Base-by-base conservation (phyloP, 2,888 invertebrate genomes). In the Drosophila pullipes region DNA sequence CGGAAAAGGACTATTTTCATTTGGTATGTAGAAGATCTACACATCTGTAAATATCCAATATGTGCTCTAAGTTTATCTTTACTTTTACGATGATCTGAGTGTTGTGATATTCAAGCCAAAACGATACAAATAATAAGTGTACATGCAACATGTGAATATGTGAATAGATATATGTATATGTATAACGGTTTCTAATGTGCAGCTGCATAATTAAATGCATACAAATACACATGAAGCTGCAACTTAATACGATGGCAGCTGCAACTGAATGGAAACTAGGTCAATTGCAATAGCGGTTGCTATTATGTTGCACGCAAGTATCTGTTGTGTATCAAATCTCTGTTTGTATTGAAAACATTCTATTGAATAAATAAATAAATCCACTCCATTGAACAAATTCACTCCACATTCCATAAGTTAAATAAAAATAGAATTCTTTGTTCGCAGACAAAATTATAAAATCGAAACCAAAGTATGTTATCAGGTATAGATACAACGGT, bases 1-100 rank as follows among this genome's bases (percentile, higher is more conserved):
- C 85, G 62, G 85, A 85, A 69, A 85, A 85, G 85, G 85, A 85
- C n/a, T 85, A 71, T 55, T 76, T 78, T 65, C 76, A 86, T 41
- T 69, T 86, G 86, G 89, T 89, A 89, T 28, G 86, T 83, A 84
- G 22, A 25, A 68, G 53, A 61, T 68, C 28, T 25, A 22, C 30
- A 62, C 65, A 74, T 58, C 65, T 82, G 63, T 66, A 55, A 53
- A 53, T 50, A 39, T 35, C 54, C 49, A 65, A 47, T 62, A 49
- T 52, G 52, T 31, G 30, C 13, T 37, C 22, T 25, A 33, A 57
- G 18, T n/a, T 10, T 22, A 22, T 49, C n/a, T 16, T 18, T 18
- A 10, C n/a, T 39, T 49, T 49, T 13, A 1, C 7, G 2, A 50
- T n/a, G 10, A 30, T 16, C 16, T 13, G 7, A 35, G 30, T 61